These are phyloP conservation scores for Simalia tracyae DNA, from an alignment of 2,797 vertebrate genomes.

Conservation along the genomic window DNA sequence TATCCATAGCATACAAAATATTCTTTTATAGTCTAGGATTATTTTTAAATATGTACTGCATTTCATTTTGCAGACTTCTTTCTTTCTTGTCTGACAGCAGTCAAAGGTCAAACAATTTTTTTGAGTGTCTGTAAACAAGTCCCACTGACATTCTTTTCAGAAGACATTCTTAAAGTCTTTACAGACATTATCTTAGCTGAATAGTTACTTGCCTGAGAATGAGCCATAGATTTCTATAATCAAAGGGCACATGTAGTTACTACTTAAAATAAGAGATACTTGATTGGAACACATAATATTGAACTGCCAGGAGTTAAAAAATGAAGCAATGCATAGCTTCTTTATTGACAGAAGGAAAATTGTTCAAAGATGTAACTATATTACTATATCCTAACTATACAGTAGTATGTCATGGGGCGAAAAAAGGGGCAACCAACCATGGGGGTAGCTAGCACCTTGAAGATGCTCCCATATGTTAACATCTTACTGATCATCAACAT, in stretches of 20 bases:
- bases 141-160: background rate
- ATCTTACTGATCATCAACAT: too few relatives aligned
- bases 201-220: conserved; percentile 13
- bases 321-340: background rate
- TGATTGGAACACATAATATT: background rate
- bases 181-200: background rate
- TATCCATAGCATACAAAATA: background rate
- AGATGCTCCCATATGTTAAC: too few relatives aligned
- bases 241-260: conserved; percentile 4
- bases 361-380: background rate
- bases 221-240: background rate
- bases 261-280: background rate
- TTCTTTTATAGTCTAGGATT: background rate
- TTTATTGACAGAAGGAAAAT: background rate
- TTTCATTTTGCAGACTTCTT: background rate
- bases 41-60: background rate
- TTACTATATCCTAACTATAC: background rate
- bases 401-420: background rate
- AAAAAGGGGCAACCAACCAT: too few relatives aligned
- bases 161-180: background rate
- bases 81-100: background rate
- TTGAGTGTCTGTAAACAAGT: background rate
- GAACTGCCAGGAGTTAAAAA: background rate
- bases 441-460: too few relatives aligned
- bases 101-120: background rate